phyloP scores from a whole-genome alignment of 2,797 vertebrate species.

The Falco concolor region DNA sequence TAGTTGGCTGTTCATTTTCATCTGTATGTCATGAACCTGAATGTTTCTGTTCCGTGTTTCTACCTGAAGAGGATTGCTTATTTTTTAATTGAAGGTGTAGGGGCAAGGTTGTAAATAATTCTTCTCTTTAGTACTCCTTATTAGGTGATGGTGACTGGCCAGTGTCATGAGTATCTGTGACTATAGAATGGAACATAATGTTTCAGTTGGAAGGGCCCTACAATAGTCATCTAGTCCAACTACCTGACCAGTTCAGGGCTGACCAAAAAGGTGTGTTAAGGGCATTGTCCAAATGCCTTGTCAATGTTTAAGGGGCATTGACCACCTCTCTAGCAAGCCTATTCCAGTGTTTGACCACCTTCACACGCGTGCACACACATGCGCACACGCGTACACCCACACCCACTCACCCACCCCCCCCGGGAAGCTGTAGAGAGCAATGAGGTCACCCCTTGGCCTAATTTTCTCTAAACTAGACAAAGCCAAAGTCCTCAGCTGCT shows the following conservation, averaged over 20 bases:
- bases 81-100: neutral
- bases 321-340: neutral
- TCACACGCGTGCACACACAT: too few species aligned
- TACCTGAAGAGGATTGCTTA: neutral
- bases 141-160: neutral
- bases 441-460: neutral
- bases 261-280: neutral
- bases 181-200: neutral
- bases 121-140: neutral
- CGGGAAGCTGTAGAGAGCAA: too few species aligned
- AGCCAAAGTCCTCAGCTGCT: neutral
- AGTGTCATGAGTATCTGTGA: neutral
- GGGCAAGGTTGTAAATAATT: neutral
- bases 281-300: neutral
- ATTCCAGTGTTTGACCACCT: neutral
- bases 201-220: neutral
- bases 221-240: neutral
- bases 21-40: neutral
- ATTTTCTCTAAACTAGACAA: neutral
- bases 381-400: too few species aligned
- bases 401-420: too few species aligned
- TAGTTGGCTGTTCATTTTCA: neutral
- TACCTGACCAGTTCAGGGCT: neutral
- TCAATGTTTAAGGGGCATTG: neutral
- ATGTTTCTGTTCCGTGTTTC: neutral